Conservation (phyloP, 2,888 invertebrate species). For the Meteorus cinctellus region DNA sequence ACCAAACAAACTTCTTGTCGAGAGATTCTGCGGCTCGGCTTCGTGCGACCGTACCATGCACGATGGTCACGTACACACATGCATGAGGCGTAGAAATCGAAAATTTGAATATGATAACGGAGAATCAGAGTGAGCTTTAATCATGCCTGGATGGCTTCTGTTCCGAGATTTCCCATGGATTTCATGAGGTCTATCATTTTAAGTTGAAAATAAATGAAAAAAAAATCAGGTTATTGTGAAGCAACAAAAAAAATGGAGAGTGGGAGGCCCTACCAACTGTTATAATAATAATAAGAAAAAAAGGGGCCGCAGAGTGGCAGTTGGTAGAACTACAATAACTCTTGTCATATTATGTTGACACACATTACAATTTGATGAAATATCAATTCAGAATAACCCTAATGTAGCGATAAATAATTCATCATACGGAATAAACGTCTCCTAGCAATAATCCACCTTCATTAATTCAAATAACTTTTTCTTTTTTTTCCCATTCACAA, state of each 20-base stretch:
- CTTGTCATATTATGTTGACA: neutral
- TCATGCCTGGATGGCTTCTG: neutral
- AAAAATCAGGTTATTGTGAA: neutral
- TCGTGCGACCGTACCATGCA: slow-evolving; percentile 51
- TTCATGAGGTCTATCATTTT: neutral
- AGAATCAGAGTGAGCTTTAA: slow-evolving; percentile 34
- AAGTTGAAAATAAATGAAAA: neutral
- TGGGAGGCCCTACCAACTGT: neutral
- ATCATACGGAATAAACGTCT: too few species aligned
- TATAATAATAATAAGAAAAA: neutral
- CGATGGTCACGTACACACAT: slow-evolving; percentile 51
- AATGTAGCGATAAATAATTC: too few species aligned
- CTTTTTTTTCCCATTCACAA: neutral
- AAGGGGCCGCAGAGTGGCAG: slow-evolving; percentile 34
- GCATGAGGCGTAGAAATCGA: neutral
- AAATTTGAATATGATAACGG: slow-evolving; percentile 47
- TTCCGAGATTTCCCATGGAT: neutral
- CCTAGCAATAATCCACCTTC: too few species aligned
- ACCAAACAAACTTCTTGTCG: neutral
- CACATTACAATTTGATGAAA: neutral
- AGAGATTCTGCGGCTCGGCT: slow-evolving; percentile 46
- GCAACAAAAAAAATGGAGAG: neutral
- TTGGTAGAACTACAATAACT: slow-evolving; percentile 9
- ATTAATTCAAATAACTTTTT: too few species aligned
- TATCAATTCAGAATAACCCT: neutral